These are phyloP conservation scores for Tachina lurida DNA, from an alignment of 2,888 invertebrate species.

Conservation along the genomic window DNA sequence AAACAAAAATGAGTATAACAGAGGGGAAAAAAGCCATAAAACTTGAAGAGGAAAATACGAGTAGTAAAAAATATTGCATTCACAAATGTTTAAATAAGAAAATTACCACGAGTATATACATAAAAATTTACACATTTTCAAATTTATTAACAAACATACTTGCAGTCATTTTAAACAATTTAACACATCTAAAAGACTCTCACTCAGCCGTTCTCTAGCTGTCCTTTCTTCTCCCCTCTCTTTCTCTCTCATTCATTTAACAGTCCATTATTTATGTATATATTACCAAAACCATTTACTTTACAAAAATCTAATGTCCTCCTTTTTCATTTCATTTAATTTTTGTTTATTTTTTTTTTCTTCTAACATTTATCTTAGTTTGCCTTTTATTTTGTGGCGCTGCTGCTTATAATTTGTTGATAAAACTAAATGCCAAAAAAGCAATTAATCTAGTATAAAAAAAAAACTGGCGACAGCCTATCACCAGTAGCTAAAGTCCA, in stretches of 20 bases:
- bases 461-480: slow-evolving; percentile 73
- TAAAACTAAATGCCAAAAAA: slow-evolving; percentile 74
- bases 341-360: not conserved
- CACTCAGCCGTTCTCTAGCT: not conserved
- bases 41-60: slow-evolving; percentile 19
- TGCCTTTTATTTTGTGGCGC: not conserved
- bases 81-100: slow-evolving; percentile 19
- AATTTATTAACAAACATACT: slow-evolving; percentile 7
- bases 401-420: slow-evolving; percentile 50
- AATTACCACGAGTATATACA: not conserved
- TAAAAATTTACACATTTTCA: not conserved
- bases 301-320: slow-evolving; percentile 24
- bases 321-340: too few species aligned
- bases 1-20: not conserved
- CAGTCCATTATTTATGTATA: not conserved
- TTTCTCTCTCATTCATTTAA: not conserved
- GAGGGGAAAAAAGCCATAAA: slow-evolving; percentile 6
- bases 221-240: not conserved
- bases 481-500: slow-evolving; percentile 64
- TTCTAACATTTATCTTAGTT: slow-evolving; percentile 13
- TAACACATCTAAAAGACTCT: slow-evolving; percentile 35
- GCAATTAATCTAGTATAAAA: slow-evolving; percentile 80
- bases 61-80: slow-evolving; percentile 6
- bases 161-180: slow-evolving; percentile 42
- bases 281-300: slow-evolving; percentile 12